Base-by-base conservation (phyloP, 2,797 vertebrate species). In the Sebastes nivosus region DNA sequence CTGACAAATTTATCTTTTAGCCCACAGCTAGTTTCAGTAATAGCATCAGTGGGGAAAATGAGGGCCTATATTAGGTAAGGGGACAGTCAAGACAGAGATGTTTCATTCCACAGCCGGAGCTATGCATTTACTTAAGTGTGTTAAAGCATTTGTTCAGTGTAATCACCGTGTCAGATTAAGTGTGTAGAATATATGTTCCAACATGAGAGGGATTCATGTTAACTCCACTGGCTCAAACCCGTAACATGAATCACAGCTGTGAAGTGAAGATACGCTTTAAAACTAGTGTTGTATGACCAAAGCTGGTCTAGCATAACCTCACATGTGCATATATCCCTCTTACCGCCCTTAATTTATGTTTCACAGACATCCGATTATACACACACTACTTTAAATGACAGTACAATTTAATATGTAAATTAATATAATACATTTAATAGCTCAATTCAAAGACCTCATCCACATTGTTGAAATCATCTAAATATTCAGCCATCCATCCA, bases 1-100 rank as follows among this genome's bases (percentile, higher is more conserved):
- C 66, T 67, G 72, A 79, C 27, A 78, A 67, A 86, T 85, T 81
- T 89, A 90, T 94, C 86, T 91, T 85, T 76, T 72, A 75, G 88
- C 90, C 82, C 52, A 58, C 70, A 80, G 88, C 82, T 63, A 69
- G 58, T 85, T 91, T 83, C 84, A 82, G 5, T 77, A 83, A 90
- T 93, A 88, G 72, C 76, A 85, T 91, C 89, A 81, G 36, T 75
- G 36, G 67, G 77, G 66, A 74, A 84, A 85, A 90, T 84, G 72
- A 83, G 71, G 75, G 63, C 38, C 80, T 86, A 74, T 72, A 86
- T 88, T 84, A 79, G 66, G 42, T 76, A 80, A 81, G 81, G 16
- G 67, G 64, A 83, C 71, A 75, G 68, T 82, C 58, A 30, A 72
- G 80, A 83, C 34, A 64, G 50, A 50, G 54, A 75, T 76, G 60